phyloP scores from a whole-genome alignment of 2,113 vertebrate species.

The Dipodomys merriami region DNA sequence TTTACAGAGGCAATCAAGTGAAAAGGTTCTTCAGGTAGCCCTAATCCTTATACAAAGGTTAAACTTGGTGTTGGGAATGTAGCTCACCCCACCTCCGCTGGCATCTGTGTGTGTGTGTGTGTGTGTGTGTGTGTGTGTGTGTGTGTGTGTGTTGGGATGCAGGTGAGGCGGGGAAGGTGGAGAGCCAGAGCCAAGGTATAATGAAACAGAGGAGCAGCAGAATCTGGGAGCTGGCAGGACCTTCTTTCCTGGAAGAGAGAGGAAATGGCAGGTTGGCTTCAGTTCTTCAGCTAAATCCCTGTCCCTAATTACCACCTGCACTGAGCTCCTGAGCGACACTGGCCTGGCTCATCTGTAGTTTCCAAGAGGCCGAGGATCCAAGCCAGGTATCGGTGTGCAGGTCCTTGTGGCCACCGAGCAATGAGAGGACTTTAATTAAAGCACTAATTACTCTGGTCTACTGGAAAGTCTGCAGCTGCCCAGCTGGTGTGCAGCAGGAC shows the following conservation, averaged over 20 bases:
- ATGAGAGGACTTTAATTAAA: slow-evolving; percentile 85
- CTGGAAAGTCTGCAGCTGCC: background rate
- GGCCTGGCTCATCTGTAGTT: slow-evolving; percentile 85
- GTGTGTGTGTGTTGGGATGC: background rate
- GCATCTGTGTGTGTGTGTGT: background rate
- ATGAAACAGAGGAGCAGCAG: background rate
- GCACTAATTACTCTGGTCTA: slow-evolving; percentile 82
- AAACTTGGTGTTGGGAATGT: background rate
- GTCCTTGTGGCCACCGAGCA: slow-evolving; percentile 77
- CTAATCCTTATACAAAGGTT: background rate
- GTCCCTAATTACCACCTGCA: slow-evolving; percentile 80
- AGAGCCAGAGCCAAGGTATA: background rate
- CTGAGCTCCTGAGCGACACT: slow-evolving; percentile 38
- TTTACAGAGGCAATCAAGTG: background rate
- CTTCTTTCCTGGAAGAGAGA: slow-evolving; percentile 56
- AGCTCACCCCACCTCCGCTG: background rate
- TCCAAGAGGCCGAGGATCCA: slow-evolving; percentile 77
- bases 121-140: background rate
- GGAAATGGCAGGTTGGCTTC: background rate
- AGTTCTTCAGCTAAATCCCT: slow-evolving; percentile 70
- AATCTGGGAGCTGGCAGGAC: background rate
- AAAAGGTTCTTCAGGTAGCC: background rate
- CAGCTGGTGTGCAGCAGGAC: background rate
- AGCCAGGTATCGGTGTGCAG: slow-evolving; percentile 81
- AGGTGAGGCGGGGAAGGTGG: background rate